Percentiles rank a stretch among this genome's conserved stretches.
phyloP scores from a whole-genome alignment of 2,797 vertebrate species.

The Catharus ustulatus region DNA sequence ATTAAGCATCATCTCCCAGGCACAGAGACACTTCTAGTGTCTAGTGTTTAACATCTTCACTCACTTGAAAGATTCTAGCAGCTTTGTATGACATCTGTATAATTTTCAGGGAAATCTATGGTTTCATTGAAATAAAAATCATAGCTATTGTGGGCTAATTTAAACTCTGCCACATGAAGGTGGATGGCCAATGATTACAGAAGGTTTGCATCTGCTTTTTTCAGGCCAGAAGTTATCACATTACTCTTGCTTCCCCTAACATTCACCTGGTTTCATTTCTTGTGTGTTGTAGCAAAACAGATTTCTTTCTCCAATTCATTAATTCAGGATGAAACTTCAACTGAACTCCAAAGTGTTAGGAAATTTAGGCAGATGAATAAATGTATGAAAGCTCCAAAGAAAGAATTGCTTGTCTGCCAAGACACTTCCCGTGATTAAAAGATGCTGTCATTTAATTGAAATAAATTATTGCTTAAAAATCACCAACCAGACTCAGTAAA shows the following conservation, averaged over 20 bases:
- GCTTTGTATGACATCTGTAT: not conserved
- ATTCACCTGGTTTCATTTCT: not conserved
- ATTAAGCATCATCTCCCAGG: not conserved
- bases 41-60: not conserved
- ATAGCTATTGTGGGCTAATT: not conserved
- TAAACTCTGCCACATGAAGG: not conserved
- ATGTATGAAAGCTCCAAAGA: conserved; percentile 40
- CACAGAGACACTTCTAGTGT: not conserved
- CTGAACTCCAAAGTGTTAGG: conserved; percentile 25
- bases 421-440: conserved; percentile 60
- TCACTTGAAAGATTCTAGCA: not conserved
- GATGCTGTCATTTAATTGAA: conserved; percentile 64
- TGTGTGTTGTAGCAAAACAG: not conserved
- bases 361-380: conserved; percentile 43
- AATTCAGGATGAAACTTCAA: conserved; percentile 10
- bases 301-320: not conserved
- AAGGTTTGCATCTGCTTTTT: not conserved
- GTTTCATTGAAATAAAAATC: not conserved
- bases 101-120: not conserved
- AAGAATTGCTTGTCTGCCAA: conserved; percentile 49
- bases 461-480: conserved; percentile 60
- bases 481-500: not conserved
- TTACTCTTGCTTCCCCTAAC: not conserved
- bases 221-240: not conserved
- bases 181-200: not conserved